Base-by-base conservation (phyloP, 2,888 invertebrate species). In the Pollenia labialis region DNA sequence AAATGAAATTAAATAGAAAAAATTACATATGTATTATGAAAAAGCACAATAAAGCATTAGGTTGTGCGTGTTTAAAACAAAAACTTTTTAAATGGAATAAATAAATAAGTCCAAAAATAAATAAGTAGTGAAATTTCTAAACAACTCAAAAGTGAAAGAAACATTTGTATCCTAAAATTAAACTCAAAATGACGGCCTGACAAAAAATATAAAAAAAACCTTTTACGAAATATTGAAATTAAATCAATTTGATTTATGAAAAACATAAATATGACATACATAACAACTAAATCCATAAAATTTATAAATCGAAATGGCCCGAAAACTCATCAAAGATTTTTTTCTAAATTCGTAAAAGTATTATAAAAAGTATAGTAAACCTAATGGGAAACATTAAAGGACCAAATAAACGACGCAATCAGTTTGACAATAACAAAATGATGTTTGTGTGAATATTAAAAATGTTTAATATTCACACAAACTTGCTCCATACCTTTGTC, bases 111-210 rank as follows among this genome's bases (percentile, higher is more conserved):
- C 18, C 9, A 54, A 18, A 64, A 54, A 4, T 44, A 23, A 42
- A 32, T 52, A 76, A 52, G 12, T 18, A 16, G 10, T 66, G 16
- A 42, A 42, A 16, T 76, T 56, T 66, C 40, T 16, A 60, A 68
- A 52, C 44, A 56, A 75, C 66, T 72, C 32, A 79, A 85, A 60
- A 18, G 32, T 76, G 32, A 6, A 23, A 74, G 32, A 6, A 23
- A 74, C 56, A 77, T 60, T 77, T 42, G 60, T 54, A 68, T 82
- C 68, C 69, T 79, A 85, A 60, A 76, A 69, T 44, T 68, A 60
- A 74, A 81, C 52, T 23, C 40, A 75, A 71, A 72, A 50, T 9
- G 14, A 40, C 56, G 62, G 23, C 48, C 40, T 74, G 80, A 79
- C 2, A 12, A 16, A 54, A 66, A 69, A 60, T 50, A 12, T n/a